Evolutionary conservation across 2,888 invertebrate genomes (phyloP), one percentile per base, ranked within the genome.

Genomic region (Helobdella robusta): DNA sequence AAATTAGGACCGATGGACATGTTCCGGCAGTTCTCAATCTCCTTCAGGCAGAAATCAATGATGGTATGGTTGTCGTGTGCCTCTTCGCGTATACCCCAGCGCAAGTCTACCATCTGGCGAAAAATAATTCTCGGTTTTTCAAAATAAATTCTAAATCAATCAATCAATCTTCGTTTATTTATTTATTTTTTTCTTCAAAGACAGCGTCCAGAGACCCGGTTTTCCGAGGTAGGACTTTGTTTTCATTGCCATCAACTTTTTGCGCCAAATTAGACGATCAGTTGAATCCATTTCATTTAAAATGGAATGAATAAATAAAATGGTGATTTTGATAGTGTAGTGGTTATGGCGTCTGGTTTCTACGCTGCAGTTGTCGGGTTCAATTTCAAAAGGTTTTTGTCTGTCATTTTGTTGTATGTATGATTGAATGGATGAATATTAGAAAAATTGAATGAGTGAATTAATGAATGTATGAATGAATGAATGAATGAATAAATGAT

Each of bases 71-170:
- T 72, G 40, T 72, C 68, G 59, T 72, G 69, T 8, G 70, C 65
- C 60, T 73, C 70, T 15, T 73, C 73, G 25, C 71, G 62, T n/a
- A 73, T 71, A 32, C 73, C 73, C 73, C 73, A 73, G 0, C 73
- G 67, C 48, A 73, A 66, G 65, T 73, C 73, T 44, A 73, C 69
- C 62, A 69, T 67, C 72, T 72, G 65, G 28, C 4, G 56, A 23
- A 11, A 28, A 48, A 1, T 35, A 30, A n/a, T n/a, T n/a, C n/a
- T 40, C 15, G 11, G 15, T 40, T n/a, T 40, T 40, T n/a, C 11
- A 40, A 40, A 6, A 35, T 34, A 59, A 18, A 5, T 3, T 28
- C 2, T 30, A 30, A 6, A 25, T 30, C 23, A 11, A 28, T 25
- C 8, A 8, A 20, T 28, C 6, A 28, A 5, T 58, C 8, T 58